phyloP scores from a whole-genome alignment of 1,140 invertebrate genomes.

The Drosophila obscura region DNA sequence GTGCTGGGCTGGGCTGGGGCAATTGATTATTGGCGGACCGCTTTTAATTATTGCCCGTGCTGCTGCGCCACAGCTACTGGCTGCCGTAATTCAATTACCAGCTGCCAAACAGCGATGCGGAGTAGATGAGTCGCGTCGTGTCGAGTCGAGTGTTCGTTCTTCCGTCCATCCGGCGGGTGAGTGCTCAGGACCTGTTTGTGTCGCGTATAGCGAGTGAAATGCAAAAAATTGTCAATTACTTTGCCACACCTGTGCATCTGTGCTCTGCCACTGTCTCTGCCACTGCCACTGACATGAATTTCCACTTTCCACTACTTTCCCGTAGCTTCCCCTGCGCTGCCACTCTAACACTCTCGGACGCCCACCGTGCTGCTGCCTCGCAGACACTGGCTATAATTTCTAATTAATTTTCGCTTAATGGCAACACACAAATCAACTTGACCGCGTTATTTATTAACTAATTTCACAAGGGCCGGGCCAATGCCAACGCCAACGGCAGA shows the following conservation, averaged over 20 bases:
- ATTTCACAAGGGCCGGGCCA: slow-evolving; percentile 19
- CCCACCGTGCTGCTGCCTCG: background rate
- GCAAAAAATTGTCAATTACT: slow-evolving; percentile 61
- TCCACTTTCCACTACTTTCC: slow-evolving; percentile 33
- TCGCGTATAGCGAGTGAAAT: slow-evolving; percentile 29
- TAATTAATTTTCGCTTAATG: slow-evolving; percentile 61
- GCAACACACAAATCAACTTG: slow-evolving; percentile 60
- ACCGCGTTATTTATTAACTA: slow-evolving; percentile 51
- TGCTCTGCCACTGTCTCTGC: too few species aligned
- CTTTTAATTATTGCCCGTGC: slow-evolving; percentile 69
- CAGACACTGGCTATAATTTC: slow-evolving; percentile 44
- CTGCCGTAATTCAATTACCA: slow-evolving; percentile 70
- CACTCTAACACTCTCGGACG: background rate
- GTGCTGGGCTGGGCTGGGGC: slow-evolving; percentile 6
- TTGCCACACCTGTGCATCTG: slow-evolving; percentile 22
- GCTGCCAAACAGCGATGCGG: slow-evolving; percentile 61
- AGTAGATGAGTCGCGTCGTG: slow-evolving; percentile 10
- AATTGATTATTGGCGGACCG: slow-evolving; percentile 74
- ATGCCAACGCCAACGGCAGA: slow-evolving; percentile 4
- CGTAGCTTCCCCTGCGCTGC: background rate
- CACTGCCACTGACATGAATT: slow-evolving; percentile 31
- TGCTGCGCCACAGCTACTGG: slow-evolving; percentile 16
- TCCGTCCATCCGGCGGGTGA: too few species aligned
- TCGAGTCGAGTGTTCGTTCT: background rate
- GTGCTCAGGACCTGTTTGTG: background rate